Evolutionary conservation across 2,888 invertebrate genomes (phyloP).

Genomic region (Asteroscopus sphinx): DNA sequence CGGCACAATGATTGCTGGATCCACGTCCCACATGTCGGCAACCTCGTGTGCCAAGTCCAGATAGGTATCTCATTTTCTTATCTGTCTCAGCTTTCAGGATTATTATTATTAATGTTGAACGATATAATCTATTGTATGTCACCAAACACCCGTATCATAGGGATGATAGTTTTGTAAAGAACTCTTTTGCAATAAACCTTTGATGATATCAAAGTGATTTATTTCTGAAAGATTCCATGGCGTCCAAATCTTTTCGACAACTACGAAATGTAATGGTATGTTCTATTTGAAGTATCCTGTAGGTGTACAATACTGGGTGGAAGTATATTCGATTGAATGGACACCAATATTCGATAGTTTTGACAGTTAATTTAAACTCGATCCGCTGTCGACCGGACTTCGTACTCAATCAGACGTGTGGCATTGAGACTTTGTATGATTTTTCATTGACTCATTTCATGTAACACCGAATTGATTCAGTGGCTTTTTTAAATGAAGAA

Average conservation of each 20-base stretch:
- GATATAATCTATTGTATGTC: constrained; percentile 21
- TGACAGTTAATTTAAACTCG: constrained; percentile 45
- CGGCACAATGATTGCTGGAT: no score
- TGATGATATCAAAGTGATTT: constrained; percentile 3
- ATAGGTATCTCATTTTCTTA: no score
- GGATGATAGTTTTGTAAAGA: constrained; percentile 1
- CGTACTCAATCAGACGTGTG: constrained; percentile 34
- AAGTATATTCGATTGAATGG: constrained; percentile 27
- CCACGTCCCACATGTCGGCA: no score
- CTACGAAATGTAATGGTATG: neutral
- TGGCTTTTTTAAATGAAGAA: no score
- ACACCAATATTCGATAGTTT: constrained; percentile 40
- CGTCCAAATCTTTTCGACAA: no score
- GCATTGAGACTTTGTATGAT: constrained; percentile 6
- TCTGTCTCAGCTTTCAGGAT: no score
- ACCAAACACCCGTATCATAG: neutral
- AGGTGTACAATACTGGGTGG: neutral
- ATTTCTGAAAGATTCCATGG: neutral
- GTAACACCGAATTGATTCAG: neutral
- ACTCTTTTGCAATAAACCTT: neutral
- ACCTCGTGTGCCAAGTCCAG: no score
- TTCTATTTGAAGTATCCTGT: neutral
- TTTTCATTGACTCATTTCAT: constrained; percentile 15
- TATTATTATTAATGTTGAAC: no score
- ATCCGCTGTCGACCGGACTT: constrained; percentile 21